Evolutionary conservation across 2,113 vertebrate species (phyloP).

Genomic region (Pluvialis apricaria): DNA sequence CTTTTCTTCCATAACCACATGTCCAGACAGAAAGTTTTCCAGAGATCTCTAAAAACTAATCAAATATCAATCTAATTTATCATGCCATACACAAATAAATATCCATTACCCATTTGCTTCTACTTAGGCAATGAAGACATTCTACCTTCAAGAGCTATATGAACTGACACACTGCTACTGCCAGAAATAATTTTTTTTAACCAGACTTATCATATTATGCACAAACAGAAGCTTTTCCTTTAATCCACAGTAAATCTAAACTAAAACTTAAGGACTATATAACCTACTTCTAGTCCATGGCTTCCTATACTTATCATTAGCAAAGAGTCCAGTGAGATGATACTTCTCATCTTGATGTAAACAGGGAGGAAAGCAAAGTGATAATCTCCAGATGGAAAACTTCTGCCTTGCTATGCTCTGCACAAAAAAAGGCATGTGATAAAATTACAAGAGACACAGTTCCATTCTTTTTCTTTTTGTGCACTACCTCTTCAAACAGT

Average conservation of each 20-base stretch:
- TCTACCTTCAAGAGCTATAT: neutral
- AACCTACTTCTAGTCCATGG: constrained; percentile 78
- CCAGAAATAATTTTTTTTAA: neutral
- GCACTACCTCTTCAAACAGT: neutral
- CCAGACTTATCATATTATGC: neutral
- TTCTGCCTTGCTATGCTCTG: constrained; percentile 71
- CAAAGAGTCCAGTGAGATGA: constrained; percentile 49
- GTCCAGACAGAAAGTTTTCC: neutral
- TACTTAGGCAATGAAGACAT: neutral
- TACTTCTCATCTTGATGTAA: constrained; percentile 68
- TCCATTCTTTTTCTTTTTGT: neutral
- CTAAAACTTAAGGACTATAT: neutral
- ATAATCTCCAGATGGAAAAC: constrained; percentile 64
- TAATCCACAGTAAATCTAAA: neutral
- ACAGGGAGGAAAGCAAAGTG: constrained; percentile 69
- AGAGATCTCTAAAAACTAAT: neutral
- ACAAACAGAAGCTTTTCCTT: neutral
- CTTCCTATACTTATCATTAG: constrained; percentile 70
- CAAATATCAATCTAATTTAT: neutral
- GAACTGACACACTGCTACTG: neutral
- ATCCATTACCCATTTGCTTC: neutral
- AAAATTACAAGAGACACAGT: neutral
- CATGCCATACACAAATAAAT: neutral
- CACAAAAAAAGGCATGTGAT: neutral
- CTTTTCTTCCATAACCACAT: neutral